These are phyloP conservation scores for Drosophila phalerata DNA, from an alignment of 2,888 invertebrate species.

Conservation along the genomic window DNA sequence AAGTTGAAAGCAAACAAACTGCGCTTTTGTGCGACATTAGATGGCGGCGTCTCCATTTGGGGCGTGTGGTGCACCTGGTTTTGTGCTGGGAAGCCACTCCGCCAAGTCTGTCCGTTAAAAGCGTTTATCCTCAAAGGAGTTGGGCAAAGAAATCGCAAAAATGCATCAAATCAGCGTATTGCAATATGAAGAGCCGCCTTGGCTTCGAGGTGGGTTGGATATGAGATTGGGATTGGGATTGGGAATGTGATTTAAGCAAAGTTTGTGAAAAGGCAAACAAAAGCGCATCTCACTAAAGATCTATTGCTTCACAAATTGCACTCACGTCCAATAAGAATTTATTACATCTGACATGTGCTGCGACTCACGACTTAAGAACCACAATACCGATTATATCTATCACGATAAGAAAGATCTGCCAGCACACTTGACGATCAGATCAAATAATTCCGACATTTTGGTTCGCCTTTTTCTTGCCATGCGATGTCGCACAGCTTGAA, in stretches of 20 bases:
- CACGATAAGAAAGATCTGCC: background rate
- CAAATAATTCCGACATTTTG: background rate
- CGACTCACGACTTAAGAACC: background rate
- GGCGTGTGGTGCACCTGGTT: slow-evolving; percentile 39
- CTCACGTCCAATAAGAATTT: slow-evolving; percentile 26
- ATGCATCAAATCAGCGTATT: slow-evolving; percentile 54
- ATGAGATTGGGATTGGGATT: background rate
- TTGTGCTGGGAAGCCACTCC: slow-evolving; percentile 22
- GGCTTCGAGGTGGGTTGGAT: slow-evolving; percentile 11
- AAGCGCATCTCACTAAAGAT: slow-evolving; percentile 2
- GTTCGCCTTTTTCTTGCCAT: background rate
- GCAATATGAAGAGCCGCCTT: slow-evolving; percentile 16
- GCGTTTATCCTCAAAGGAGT: slow-evolving; percentile 65
- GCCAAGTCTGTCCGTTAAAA: slow-evolving; percentile 60
- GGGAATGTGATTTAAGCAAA: slow-evolving; percentile 2
- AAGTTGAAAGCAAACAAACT: slow-evolving; percentile 70
- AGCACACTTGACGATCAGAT: background rate
- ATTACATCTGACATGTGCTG: slow-evolving; percentile 3
- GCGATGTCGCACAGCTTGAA: slow-evolving; percentile 9
- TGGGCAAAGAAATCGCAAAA: slow-evolving; percentile 36
- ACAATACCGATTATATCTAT: background rate
- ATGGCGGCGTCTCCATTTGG: slow-evolving; percentile 2
- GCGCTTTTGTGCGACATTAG: slow-evolving; percentile 53
- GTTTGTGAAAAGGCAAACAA: slow-evolving; percentile 4
- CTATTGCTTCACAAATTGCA: slow-evolving; percentile 22